Evolutionary conservation across 2,888 invertebrate species (phyloP).

Genomic region (Plebejus melissa): DNA sequence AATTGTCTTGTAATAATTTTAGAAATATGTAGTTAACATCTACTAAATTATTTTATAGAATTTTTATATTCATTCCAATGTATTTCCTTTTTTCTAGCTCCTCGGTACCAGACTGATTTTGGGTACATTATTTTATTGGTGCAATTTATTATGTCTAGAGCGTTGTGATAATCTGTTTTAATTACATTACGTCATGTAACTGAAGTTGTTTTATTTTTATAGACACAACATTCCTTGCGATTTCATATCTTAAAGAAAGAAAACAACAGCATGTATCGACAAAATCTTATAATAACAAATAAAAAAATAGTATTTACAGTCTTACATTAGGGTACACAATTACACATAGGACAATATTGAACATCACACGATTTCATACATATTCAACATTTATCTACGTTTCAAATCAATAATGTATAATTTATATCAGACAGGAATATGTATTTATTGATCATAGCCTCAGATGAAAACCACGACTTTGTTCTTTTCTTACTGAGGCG

Average conservation of each 20-base stretch:
- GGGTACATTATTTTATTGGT: slow-evolving; percentile 78
- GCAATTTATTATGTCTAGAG: slow-evolving; percentile 76
- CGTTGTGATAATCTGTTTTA: slow-evolving; percentile 79
- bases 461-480: neutral
- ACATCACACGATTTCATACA: slow-evolving; percentile 5
- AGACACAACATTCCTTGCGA: neutral
- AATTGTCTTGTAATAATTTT: slow-evolving; percentile 63
- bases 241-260: slow-evolving; percentile 24
- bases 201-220: slow-evolving; percentile 41
- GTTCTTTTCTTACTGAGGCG: neutral
- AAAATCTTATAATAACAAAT: slow-evolving; percentile 56
- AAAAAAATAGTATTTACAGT: slow-evolving; percentile 68
- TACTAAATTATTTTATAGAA: slow-evolving; percentile 77
- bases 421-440: neutral
- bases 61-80: slow-evolving; percentile 77
- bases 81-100: slow-evolving; percentile 67
- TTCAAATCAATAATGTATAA: slow-evolving; percentile 16
- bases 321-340: slow-evolving; percentile 40
- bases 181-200: slow-evolving; percentile 73
- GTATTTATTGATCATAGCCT: neutral
- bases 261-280: slow-evolving; percentile 41
- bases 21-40: slow-evolving; percentile 56
- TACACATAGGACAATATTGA: slow-evolving; percentile 15
- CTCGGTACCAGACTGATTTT: slow-evolving; percentile 79
- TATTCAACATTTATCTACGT: slow-evolving; percentile 12